Evolutionary conservation across 2,797 vertebrate species (phyloP).

Genomic region (Cynodonichthys magdalenae): DNA sequence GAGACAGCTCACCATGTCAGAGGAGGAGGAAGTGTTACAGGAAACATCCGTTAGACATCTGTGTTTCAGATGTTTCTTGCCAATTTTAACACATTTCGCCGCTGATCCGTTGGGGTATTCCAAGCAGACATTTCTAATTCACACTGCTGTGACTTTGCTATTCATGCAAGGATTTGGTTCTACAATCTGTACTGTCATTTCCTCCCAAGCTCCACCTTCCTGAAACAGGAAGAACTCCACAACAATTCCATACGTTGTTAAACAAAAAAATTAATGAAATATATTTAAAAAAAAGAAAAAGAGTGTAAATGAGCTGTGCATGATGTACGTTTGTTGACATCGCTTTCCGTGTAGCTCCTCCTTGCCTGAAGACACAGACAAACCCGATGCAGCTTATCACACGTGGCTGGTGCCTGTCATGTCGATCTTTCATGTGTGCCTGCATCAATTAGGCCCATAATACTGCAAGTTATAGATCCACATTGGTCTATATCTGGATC

Average conservation of each 20-base stretch:
- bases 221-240: constrained; percentile 19
- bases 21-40: constrained; percentile 72
- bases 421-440: constrained; percentile 54
- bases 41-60: constrained; percentile 76
- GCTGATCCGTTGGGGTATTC: constrained; percentile 60
- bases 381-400: constrained; percentile 60
- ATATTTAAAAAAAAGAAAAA: constrained; percentile 36
- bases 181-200: constrained; percentile 58
- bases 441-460: constrained; percentile 65
- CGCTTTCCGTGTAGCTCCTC: constrained; percentile 40
- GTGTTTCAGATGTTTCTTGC: constrained; percentile 74
- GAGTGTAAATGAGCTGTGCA: constrained; percentile 43
- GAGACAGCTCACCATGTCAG: constrained; percentile 67
- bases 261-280: constrained; percentile 56
- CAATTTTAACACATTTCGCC: constrained; percentile 68
- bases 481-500: constrained; percentile 66
- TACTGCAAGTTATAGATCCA: constrained; percentile 68
- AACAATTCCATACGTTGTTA: constrained; percentile 59
- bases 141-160: constrained; percentile 52
- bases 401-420: constrained; percentile 67
- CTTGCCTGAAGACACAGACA: constrained; percentile 49
- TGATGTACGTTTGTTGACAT: constrained; percentile 42
- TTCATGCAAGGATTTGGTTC: constrained; percentile 51
- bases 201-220: constrained; percentile 56
- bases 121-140: constrained; percentile 63